Conservation (phyloP, 2,888 invertebrate species). For the Spisula subtruncata region DNA sequence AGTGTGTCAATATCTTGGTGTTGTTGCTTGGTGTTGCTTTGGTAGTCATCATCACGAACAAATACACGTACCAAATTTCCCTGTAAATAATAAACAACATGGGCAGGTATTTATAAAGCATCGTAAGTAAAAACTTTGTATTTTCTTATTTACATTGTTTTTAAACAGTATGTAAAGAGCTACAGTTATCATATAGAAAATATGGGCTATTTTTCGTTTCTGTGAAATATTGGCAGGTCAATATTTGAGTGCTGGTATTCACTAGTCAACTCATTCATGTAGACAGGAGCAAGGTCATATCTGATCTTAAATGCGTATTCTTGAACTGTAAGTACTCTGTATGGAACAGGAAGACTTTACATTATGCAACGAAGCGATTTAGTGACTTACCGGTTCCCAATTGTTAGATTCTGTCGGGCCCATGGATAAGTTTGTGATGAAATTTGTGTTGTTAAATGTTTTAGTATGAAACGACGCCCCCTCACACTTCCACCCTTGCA, state of each 20-base stretch:
- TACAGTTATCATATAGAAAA: too few species aligned
- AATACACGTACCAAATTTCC: constrained; percentile 57
- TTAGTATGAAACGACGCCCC: constrained; percentile 60
- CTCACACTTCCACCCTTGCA: constrained; percentile 37
- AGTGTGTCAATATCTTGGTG: constrained; percentile 67
- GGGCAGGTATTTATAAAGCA: too few species aligned
- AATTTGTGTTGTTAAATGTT: constrained; percentile 56
- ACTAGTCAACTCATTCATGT: too few species aligned
- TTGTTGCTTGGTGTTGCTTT: background rate
- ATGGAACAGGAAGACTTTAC: background rate
- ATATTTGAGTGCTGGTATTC: too few species aligned
- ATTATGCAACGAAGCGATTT: background rate
- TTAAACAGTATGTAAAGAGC: too few species aligned
- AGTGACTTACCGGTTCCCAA: constrained; percentile 53
- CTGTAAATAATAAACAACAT: constrained; percentile 39
- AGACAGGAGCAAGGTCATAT: too few species aligned
- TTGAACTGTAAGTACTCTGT: too few species aligned
- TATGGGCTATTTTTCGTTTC: too few species aligned
- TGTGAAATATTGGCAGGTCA: too few species aligned
- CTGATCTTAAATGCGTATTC: too few species aligned
- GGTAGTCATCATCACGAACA: constrained; percentile 55
- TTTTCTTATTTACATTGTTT: too few species aligned
- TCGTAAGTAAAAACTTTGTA: too few species aligned
- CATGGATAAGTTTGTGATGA: constrained; percentile 28
- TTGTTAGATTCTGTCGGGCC: constrained; percentile 41